phyloP scores from a whole-genome alignment of 2,797 vertebrate genomes.

The Enteromius anoplus region DNA sequence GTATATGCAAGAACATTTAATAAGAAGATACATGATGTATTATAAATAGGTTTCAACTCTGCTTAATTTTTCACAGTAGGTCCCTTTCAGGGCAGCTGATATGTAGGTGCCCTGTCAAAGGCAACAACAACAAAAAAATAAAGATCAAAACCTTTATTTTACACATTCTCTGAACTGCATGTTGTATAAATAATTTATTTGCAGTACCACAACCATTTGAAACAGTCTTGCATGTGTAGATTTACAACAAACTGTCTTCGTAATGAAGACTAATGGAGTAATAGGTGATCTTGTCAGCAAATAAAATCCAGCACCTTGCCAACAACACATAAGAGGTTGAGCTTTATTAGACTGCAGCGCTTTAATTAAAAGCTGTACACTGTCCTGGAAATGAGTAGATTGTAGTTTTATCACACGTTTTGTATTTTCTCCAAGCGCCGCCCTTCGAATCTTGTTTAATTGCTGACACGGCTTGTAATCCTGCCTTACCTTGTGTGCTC shows the following conservation, averaged over 20 bases:
- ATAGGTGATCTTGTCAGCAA: constrained; percentile 13
- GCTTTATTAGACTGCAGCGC: constrained; percentile 22
- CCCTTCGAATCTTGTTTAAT: constrained; percentile 19
- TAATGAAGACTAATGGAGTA: constrained; percentile 3
- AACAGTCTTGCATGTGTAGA: constrained; percentile 22
- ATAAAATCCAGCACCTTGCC: constrained; percentile 18
- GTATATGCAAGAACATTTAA: constrained; percentile 68
- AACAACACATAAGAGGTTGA: neutral
- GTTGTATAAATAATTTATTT: constrained; percentile 58
- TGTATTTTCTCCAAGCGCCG: constrained; percentile 2
- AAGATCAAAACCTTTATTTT: constrained; percentile 41
- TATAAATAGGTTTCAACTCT: constrained; percentile 55
- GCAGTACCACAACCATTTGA: constrained; percentile 16
- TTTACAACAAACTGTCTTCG: constrained; percentile 7
- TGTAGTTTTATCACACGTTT: constrained; percentile 19
- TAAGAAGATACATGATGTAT: constrained; percentile 36
- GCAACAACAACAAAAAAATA: neutral
- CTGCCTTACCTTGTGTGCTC: constrained; percentile 50
- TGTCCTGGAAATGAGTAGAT: constrained; percentile 12
- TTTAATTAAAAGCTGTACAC: constrained; percentile 22
- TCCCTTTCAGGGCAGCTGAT: constrained; percentile 40
- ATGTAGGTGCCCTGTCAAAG: constrained; percentile 16
- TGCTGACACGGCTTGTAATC: constrained; percentile 44
- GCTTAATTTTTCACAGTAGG: constrained; percentile 47
- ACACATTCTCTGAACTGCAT: constrained; percentile 45